These are phyloP conservation scores for Pachymerium ferrugineum DNA, from an alignment of 2,888 invertebrate species.

Conservation along the genomic window DNA sequence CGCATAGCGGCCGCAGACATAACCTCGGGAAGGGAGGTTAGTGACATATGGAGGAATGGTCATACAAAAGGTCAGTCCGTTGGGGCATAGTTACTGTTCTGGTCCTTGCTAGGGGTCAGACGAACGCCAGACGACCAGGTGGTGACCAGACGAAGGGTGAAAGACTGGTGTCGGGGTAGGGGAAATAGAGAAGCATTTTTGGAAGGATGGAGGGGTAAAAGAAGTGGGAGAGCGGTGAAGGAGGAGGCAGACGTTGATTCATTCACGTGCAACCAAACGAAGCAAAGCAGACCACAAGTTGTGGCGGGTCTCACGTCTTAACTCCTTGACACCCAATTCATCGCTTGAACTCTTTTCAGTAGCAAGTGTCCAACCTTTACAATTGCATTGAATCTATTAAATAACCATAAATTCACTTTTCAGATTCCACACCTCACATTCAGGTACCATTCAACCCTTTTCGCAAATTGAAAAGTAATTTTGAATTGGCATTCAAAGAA, in stretches of 20 bases:
- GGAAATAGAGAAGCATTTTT: neutral
- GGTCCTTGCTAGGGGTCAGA: neutral
- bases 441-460: too few relatives aligned
- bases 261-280: slow-evolving; percentile 8
- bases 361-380: neutral
- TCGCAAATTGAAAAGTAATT: too few relatives aligned
- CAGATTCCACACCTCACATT: too few relatives aligned
- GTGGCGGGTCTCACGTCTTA: slow-evolving; percentile 9
- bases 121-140: neutral
- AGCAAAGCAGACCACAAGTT: slow-evolving; percentile 9
- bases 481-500: too few relatives aligned
- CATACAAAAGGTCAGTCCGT: neutral
- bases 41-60: slow-evolving; percentile 2
- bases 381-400: too few relatives aligned
- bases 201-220: neutral
- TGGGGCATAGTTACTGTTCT: neutral
- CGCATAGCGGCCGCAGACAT: neutral
- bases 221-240: neutral
- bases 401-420: too few relatives aligned
- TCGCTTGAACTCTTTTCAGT: neutral
- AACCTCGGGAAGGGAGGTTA: neutral
- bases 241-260: neutral
- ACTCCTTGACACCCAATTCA: slow-evolving; percentile 13
- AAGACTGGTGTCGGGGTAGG: neutral
- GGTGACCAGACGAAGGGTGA: slow-evolving; percentile 9